phyloP scores from a whole-genome alignment of 2,113 vertebrate species.

The Eclectus roratus region DNA sequence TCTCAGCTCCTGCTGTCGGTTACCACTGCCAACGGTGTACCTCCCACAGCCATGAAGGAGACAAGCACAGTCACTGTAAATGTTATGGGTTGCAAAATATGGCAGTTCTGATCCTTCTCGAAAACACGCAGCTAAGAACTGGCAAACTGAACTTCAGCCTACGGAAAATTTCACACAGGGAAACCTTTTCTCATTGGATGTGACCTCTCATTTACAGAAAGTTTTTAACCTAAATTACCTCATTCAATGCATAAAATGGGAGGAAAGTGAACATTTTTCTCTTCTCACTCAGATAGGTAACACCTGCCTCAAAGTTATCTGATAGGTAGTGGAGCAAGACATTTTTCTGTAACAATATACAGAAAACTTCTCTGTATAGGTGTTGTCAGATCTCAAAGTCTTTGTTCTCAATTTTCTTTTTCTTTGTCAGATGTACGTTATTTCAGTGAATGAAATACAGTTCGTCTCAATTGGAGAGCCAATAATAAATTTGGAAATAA shows the following conservation, averaged over 20 bases:
- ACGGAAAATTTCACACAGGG: background rate
- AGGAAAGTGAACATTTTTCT: background rate
- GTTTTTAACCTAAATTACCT: background rate
- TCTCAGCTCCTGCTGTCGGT: background rate
- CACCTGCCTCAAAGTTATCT: background rate
- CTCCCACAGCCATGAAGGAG: conserved; percentile 13
- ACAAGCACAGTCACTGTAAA: background rate
- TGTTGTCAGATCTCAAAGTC: background rate
- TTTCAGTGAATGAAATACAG: background rate
- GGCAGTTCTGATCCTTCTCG: background rate
- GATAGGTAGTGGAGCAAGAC: background rate
- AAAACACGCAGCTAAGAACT: conserved; percentile 23
- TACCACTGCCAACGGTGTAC: background rate
- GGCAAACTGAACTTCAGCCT: conserved; percentile 26
- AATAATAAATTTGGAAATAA: background rate
- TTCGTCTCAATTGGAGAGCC: background rate
- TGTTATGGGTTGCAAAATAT: conserved; percentile 36
- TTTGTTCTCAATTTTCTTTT: background rate
- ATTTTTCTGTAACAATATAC: background rate
- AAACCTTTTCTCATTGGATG: background rate
- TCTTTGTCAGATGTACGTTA: background rate
- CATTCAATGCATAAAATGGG: background rate
- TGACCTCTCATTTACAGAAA: background rate
- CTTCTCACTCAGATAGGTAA: background rate
- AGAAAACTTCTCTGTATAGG: background rate